Evolutionary conservation across 1,140 invertebrate genomes (phyloP), one percentile per base, ranked within the genome.

Genomic region (Drosophila azteca): DNA sequence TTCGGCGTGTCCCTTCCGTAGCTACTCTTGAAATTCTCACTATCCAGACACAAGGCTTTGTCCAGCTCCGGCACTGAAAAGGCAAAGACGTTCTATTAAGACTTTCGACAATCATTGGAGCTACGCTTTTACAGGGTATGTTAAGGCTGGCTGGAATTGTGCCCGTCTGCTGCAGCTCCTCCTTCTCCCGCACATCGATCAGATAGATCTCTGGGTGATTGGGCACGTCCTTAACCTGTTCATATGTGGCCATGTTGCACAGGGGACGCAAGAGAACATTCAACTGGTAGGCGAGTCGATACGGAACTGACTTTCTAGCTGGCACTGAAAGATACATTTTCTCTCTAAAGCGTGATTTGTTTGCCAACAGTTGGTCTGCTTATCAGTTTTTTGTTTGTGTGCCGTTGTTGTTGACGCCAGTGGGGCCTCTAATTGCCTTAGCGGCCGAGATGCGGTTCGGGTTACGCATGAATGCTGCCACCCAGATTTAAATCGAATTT

Each of bases 141-240:
- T 95, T 95, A 62, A 96, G 94, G 66, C 94, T 95, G 20, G 93
- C 93, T 49, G 95, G 95, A 64, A 95, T 93, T 79, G 92, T 92
- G 24, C 95, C 95, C 67, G 94, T 95, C 65, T 93, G 92, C 49
- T 93, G 74, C 4, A 96, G 91, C 90, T 95, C 95, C 46, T 93
- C 90, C 11, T 93, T 93, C 68, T 95, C 94, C 53, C 95, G 93
- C 0, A 96, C 95, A 91, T 95, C 95, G 70, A 95, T 94, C 26
- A 95, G 92, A n/a, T 93, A 91, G 57, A 92, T 79, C 51, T 92
- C 92, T 13, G 80, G 89, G 58, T 92, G 90, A 58, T 90, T 73
- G 67, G 90, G 91, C 15, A 93, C 89, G 75, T 92, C 91, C 73
- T 93, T 92, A 15, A 94, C 92, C 64, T 93, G 91, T n/a, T 94